A percentile compares a stretch with the other conserved stretches of the same genome.
Evolutionary conservation across 2,888 invertebrate species (phyloP).

Genomic region (Spodoptera littoralis): DNA sequence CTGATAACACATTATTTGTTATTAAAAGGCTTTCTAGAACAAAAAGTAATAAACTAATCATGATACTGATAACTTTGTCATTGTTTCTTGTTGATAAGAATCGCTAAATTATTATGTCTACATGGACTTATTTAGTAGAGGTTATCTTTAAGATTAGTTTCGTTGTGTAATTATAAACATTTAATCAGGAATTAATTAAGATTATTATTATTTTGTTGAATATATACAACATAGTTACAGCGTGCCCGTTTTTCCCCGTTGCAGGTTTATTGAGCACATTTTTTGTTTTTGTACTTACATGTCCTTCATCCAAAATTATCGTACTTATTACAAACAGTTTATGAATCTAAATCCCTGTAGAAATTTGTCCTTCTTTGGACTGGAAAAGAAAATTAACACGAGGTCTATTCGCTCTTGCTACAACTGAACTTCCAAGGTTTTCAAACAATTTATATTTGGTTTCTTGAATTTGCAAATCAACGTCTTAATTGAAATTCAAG

Average conservation of each 20-base stretch:
- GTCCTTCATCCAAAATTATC: too few relatives aligned
- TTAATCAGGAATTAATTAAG: constrained; percentile 9
- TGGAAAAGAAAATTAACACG: not conserved
- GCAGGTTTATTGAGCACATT: too few relatives aligned
- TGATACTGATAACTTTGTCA: constrained; percentile 22
- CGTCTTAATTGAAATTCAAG: constrained; percentile 24
- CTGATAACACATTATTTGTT: constrained; percentile 19
- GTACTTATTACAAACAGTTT: too few relatives aligned
- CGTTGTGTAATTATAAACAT: constrained; percentile 26
- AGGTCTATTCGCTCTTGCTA: too few relatives aligned
- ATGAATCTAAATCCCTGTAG: too few relatives aligned
- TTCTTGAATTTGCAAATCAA: constrained; percentile 1
- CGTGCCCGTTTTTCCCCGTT: too few relatives aligned
- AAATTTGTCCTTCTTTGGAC: too few relatives aligned
- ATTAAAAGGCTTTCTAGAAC: constrained; percentile 44
- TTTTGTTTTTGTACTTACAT: too few relatives aligned
- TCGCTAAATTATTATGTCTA: constrained; percentile 33
- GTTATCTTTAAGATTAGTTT: constrained; percentile 33
- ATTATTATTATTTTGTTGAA: constrained; percentile 7
- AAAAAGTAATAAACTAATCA: constrained; percentile 29
- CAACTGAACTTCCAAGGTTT: too few relatives aligned
- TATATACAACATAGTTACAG: not conserved
- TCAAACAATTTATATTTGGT: too few relatives aligned
- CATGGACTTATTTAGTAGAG: constrained; percentile 15
- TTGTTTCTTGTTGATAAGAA: constrained; percentile 29